Evolutionary conservation across 2,113 vertebrate genomes (phyloP), one percentile per base, ranked within the genome.

Genomic region (Fulmarus glacialis): DNA sequence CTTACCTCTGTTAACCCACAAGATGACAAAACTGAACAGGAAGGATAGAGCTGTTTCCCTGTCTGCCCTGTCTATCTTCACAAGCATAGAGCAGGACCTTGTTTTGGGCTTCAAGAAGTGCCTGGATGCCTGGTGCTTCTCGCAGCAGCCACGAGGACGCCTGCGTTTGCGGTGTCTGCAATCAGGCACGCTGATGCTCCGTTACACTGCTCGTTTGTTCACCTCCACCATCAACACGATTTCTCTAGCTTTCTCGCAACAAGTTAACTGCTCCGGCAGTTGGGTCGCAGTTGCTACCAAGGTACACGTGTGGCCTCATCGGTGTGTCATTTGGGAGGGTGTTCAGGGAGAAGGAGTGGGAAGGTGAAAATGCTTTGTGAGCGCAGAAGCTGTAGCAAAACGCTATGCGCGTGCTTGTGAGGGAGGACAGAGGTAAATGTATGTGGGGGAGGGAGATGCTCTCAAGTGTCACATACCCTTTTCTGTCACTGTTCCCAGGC

Each of bases 361-460:
- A 78, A 52, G 45, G 15, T 29, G 59, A 48, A 73, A 62, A n/a
- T 4, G 17, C 24, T 56, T n/a, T 50, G 32, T 3, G 47, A 47
- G 74, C 59, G 56, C 38, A 59, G 78, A 22, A 90, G 55, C 62
- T 29, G 29, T 3, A n/a, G 74, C 26, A 32, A 58, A 77, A 52
- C 2, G 1, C 42, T 36, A 14, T 0, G 2, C 3, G 2, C 3
- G 2, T 53, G 70, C 40, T 29, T 10, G 45, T 9, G 43, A 60
- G 52, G 52, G 53, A 55, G 62, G 90, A 24, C 10, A 13, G 48
- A 40, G 52, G 47, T 38, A 32, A 27, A 74, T 11, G 68, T n/a
- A 7, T 0, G 3, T 24, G 45, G 56, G 60, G 23, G 32, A 42
- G 45, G 24, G 73, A 15, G 36, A 17, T 45, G 23, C 23, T 53